Conservation (phyloP, 2,888 invertebrate species). For the Latrodectus elegans region DNA sequence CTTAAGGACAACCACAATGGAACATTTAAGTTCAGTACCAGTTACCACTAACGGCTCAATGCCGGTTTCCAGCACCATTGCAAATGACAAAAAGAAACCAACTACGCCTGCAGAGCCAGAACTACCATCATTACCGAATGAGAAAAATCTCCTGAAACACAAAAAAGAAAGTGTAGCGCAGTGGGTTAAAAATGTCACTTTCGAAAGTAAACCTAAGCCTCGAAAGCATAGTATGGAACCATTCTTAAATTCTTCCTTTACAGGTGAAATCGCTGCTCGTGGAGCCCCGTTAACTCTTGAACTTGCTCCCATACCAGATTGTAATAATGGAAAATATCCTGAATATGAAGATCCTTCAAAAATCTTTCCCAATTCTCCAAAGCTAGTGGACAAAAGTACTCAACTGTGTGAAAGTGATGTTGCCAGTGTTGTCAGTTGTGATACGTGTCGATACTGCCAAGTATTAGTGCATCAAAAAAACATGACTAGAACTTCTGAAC, state of each 20-base stretch:
- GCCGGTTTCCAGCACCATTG: background rate
- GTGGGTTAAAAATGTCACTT: constrained; percentile 67
- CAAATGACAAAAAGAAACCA: constrained; percentile 21
- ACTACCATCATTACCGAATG: constrained; percentile 43
- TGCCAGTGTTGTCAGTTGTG: constrained; percentile 72
- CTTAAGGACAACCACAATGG: constrained; percentile 37
- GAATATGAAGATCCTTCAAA: constrained; percentile 52
- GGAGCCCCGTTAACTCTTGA: constrained; percentile 79
- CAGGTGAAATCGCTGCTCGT: constrained; percentile 84
- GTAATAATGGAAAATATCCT: constrained; percentile 16
- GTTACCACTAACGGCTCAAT: no score
- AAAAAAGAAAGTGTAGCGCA: constrained; percentile 67
- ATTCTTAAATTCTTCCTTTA: constrained; percentile 84
- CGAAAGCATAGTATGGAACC: constrained; percentile 76
- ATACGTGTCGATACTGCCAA: constrained; percentile 71
- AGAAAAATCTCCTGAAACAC: constrained; percentile 41
- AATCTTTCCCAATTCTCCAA: constrained; percentile 37
- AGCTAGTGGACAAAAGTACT: constrained; percentile 65
- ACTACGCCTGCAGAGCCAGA: constrained; percentile 12
- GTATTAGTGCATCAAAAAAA: constrained; percentile 60
- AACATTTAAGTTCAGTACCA: constrained; percentile 9
- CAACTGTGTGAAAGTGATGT: constrained; percentile 68
- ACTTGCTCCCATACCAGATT: constrained; percentile 75
- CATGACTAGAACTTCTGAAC: constrained; percentile 44
- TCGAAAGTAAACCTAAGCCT: constrained; percentile 41